Evolutionary conservation across 2,888 invertebrate genomes (phyloP).

Genomic region (Xanthorhoe spadicearia): DNA sequence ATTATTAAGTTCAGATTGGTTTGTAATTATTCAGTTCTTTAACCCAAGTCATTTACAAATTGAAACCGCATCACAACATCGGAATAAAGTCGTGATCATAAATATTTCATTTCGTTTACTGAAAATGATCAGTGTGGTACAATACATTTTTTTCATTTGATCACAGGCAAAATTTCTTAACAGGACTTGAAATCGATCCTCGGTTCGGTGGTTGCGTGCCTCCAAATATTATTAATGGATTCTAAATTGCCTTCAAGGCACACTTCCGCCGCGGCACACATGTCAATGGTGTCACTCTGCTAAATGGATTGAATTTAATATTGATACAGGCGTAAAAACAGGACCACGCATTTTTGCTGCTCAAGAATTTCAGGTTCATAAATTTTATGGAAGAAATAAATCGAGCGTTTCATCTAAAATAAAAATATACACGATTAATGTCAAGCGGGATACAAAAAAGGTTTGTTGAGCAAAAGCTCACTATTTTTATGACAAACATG

Average conservation of each 20-base stretch:
- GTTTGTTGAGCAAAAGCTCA: conserved; percentile 1
- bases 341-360: conserved; percentile 15
- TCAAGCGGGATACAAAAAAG: not conserved
- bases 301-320: conserved; percentile 62
- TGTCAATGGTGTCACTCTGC: conserved; percentile 60
- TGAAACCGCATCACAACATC: too few species aligned
- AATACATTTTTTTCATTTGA: too few species aligned
- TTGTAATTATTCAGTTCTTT: too few species aligned
- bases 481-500: not conserved
- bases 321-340: conserved; percentile 43
- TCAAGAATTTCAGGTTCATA: conserved; percentile 25
- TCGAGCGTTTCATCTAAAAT: conserved; percentile 8
- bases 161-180: conserved; percentile 6
- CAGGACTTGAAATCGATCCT: conserved; percentile 19
- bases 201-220: conserved; percentile 56
- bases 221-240: conserved; percentile 72
- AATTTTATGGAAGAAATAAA: conserved; percentile 29
- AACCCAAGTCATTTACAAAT: too few species aligned
- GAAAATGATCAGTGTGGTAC: not conserved
- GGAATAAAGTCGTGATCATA: too few species aligned
- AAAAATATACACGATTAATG: conserved; percentile 2
- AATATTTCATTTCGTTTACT: not conserved
- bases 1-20: too few species aligned
- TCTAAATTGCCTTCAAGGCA: conserved; percentile 72
- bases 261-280: conserved; percentile 60